These are phyloP conservation scores for Enteromius viviparus DNA, from an alignment of 2,797 vertebrate genomes.

Conservation along the genomic window DNA sequence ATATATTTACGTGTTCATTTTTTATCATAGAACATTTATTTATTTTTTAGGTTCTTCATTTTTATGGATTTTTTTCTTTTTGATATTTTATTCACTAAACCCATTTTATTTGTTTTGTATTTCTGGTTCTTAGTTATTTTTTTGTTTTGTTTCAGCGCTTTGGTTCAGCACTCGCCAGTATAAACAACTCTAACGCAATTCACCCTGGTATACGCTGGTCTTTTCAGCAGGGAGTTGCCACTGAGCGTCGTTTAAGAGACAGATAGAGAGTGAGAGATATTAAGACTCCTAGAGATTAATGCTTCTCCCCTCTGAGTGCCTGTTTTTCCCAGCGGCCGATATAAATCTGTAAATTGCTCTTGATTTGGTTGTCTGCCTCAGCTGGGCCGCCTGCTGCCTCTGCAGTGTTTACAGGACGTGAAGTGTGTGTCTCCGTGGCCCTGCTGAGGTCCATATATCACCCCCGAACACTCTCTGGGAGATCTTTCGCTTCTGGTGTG, in stretches of 20 bases:
- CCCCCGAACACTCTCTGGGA: not conserved
- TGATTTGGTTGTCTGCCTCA: slow-evolving; percentile 29
- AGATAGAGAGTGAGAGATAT: slow-evolving; percentile 30
- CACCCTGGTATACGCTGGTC: not conserved
- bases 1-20: not conserved
- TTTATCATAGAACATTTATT: not conserved
- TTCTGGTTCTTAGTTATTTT: not conserved
- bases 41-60: not conserved
- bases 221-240: slow-evolving; percentile 13
- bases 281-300: slow-evolving; percentile 22
- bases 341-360: slow-evolving; percentile 47
- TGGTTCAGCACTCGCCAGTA: not conserved
- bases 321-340: not conserved
- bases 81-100: not conserved
- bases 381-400: not conserved
- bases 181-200: not conserved
- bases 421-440: slow-evolving; percentile 30
- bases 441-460: slow-evolving; percentile 14
- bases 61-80: not conserved
- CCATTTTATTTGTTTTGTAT: not conserved
- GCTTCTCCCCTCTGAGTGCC: slow-evolving; percentile 17
- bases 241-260: slow-evolving; percentile 13
- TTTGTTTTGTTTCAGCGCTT: not conserved
- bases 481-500: slow-evolving; percentile 5
- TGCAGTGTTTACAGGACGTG: slow-evolving; percentile 38